These are phyloP conservation scores for Drosophila multiciliata DNA, from an alignment of 2,888 invertebrate species.

Conservation along the genomic window DNA sequence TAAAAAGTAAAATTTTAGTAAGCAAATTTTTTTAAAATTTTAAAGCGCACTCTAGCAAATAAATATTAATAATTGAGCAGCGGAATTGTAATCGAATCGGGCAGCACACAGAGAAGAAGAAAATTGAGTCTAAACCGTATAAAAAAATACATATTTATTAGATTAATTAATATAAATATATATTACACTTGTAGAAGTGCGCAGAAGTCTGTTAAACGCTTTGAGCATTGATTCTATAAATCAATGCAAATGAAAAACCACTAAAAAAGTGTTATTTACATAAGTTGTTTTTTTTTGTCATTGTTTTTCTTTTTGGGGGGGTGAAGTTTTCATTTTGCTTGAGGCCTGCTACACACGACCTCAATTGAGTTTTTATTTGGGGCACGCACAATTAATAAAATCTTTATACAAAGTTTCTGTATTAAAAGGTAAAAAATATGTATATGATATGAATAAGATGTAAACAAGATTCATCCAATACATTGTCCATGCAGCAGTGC, in stretches of 20 bases:
- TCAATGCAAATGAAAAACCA: conserved; percentile 37
- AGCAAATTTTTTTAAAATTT: neutral
- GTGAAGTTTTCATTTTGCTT: conserved; percentile 21
- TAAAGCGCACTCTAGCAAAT: conserved; percentile 27
- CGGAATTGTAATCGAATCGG: conserved; percentile 8
- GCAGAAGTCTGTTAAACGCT: conserved; percentile 55
- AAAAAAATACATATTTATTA: neutral
- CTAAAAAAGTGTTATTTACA: conserved; percentile 73
- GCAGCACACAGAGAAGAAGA: conserved; percentile 29
- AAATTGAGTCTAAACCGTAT: neutral
- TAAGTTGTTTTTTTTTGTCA: conserved; percentile 32
- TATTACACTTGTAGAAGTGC: conserved; percentile 75
- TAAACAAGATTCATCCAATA: conserved; percentile 86
- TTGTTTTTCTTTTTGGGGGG: neutral
- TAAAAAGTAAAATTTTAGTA: neutral
- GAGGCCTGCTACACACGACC: conserved; percentile 62
- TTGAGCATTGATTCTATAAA: conserved; percentile 26
- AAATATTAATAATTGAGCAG: neutral
- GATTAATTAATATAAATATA: conserved; percentile 25
- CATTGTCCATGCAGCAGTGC: conserved; percentile 95
- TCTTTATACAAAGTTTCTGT: conserved; percentile 65
- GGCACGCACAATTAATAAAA: conserved; percentile 59
- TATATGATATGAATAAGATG: conserved; percentile 8
- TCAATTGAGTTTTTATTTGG: conserved; percentile 60
- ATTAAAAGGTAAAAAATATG: conserved; percentile 20